Base-by-base conservation (phyloP, 2,888 invertebrate genomes). In the Apodemia mormo region DNA sequence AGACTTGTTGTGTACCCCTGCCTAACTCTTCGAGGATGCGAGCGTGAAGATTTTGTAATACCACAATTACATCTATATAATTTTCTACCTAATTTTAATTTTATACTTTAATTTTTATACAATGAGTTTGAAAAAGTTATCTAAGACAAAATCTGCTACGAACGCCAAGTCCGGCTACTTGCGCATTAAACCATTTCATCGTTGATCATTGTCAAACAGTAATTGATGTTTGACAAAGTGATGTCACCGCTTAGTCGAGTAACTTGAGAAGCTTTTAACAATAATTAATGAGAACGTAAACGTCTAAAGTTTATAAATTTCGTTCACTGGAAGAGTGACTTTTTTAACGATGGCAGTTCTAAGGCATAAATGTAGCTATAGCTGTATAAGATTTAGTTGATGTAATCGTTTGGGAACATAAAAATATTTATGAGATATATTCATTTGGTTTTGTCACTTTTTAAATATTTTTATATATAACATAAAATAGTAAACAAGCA, bases 191-290 rank as follows among this genome's bases (percentile, higher is more conserved):
- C 52, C 52, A 52, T 83, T 81, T 83, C 82, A 82, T 85, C 88
- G 81, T 90, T 86, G 90, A 91, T 90, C 90, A 89, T 88, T 88
- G 89, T 90, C 88, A 88, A 82, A 85, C 84, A 81, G 81, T 86
- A 87, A 91, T 89, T 89, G 88, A 88, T 87, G 88, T 86, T 87
- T 89, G 89, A 90, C 88, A 89, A 90, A 90, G 85, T 88, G 90
- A 86, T 84, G 87, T 88, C 88, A 87, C 81, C 84, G 83, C 81
- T 78, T 84, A 85, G 79, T 85, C 85, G 83, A 85, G 83, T 84
- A 83, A 85, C 78, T 81, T 81, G 82, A 83, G 84, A 88, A 86
- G 85, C 90, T 90, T 91, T 89, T 87, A 88, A 86, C 82, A 85
- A 87, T 88, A 89, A 90, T 89, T 86, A 89, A 87, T 86, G 86